Evolutionary conservation across 2,113 vertebrate genomes (phyloP), one percentile per base, ranked within the genome.

Genomic region (Odocoileus virginianus): DNA sequence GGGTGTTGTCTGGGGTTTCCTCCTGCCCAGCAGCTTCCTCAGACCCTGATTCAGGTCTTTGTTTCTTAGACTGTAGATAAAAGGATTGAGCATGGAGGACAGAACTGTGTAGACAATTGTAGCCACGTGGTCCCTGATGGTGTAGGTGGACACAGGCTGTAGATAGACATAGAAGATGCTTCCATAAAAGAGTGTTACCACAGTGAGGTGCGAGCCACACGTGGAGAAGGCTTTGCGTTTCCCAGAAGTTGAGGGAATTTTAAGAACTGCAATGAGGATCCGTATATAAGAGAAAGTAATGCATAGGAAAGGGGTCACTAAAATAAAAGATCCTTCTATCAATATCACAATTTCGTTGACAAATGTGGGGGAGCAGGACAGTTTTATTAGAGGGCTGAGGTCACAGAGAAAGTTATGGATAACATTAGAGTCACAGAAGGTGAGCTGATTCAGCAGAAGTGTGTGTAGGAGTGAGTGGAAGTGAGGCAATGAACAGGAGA

Each of bases 391-490:
- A 54, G 98, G 98, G 7, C 87, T 97, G 30, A 98, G 52, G 43
- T 98, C 97, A 87, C 98, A 98, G 95, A 98, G 95, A 60, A 98
- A 98, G 61, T 97, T 97, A 11, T 95, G 94, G 58, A 98, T 94
- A 33, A 98, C 21, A 3, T 88, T 98, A 12, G 97, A 91, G 58
- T 67, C 92, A 90, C 97, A 98, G 61, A 98, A 98, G 47, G 43
- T 96, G 40, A 98, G 96, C 13, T 0, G 40, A 81, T 97, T 97
- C 33, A 98, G 74, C 25, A 97, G 93, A 27, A 97, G 86, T 43
- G 88, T 96, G 79, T 98, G 96, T 36, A 98, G 40, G 8, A 98
- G 79, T 14, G 97, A 97, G 71, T 98, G 97, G n/a, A 94, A 40
- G 28, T 97, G 96, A 40, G 97, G 95, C 61, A 98, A 30, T 15